These are phyloP conservation scores for Mesocentrotus franciscanus DNA, from an alignment of 53 echinoderm and acorn worm genomes.

Conservation along the genomic window DNA sequence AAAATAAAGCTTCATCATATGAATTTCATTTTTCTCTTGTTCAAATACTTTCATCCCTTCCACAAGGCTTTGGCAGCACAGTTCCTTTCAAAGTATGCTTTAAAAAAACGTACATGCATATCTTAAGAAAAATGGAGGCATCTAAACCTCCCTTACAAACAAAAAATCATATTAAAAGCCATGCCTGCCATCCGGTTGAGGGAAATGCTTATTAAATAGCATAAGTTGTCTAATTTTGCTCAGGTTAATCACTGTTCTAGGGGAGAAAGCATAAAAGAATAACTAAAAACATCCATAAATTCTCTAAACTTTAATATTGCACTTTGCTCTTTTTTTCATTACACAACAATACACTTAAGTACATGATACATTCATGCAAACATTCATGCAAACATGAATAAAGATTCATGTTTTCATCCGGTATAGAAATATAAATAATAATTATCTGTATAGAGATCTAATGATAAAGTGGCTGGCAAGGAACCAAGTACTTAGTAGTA, in stretches of 20 bases:
- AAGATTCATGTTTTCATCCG: not conserved
- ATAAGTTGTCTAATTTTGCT: not conserved
- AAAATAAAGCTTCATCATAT: too few species aligned
- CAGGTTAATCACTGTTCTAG: not conserved
- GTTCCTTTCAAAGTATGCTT: not conserved
- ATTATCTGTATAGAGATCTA: not conserved
- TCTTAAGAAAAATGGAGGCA: not conserved
- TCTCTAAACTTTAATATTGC: constrained; percentile 43
- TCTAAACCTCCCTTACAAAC: not conserved
- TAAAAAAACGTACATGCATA: not conserved
- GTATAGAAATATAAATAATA: not conserved
- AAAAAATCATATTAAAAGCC: not conserved
- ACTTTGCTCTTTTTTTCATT: not conserved
- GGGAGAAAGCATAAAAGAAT: not conserved
- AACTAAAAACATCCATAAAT: not conserved
- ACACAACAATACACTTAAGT: not conserved
- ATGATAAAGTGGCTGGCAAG: not conserved
- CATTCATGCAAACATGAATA: not conserved
- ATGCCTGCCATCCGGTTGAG: not conserved
- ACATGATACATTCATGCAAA: constrained; percentile 37
- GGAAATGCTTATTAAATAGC: not conserved
- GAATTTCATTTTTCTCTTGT: not conserved
- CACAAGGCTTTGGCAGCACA: too few species aligned
- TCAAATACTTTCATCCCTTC: not conserved
- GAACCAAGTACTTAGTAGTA: not conserved